A percentile compares a stretch with the other conserved stretches of the same genome.
Evolutionary conservation across 1,140 invertebrate species (phyloP).

Genomic region (Bradysia coprophila): DNA sequence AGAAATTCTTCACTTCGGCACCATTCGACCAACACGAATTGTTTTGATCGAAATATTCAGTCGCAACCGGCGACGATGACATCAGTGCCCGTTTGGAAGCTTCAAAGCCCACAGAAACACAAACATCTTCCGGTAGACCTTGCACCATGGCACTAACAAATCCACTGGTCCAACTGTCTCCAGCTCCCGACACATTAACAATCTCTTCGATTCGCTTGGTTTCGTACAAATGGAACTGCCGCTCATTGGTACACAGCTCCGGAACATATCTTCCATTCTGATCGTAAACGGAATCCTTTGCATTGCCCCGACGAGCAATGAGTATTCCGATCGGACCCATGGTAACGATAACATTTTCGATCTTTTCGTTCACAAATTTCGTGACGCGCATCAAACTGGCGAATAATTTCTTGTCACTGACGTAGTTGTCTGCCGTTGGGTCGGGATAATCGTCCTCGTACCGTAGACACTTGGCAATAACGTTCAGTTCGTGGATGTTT

Average conservation of each 20-base stretch:
- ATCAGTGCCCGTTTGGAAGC: constrained; percentile 30
- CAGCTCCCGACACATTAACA: constrained; percentile 41
- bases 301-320: constrained; percentile 17
- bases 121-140: constrained; percentile 24
- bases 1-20: too few species aligned
- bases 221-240: constrained; percentile 25
- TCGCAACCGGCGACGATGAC: constrained; percentile 28
- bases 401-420: constrained; percentile 8
- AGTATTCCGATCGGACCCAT: constrained; percentile 32
- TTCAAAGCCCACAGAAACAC: constrained; percentile 31
- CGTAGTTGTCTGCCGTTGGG: constrained; percentile 7
- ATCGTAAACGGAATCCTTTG: not conserved
- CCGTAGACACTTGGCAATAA: constrained; percentile 26
- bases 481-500: constrained; percentile 46
- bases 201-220: constrained; percentile 23
- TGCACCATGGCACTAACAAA: constrained; percentile 31
- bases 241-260: constrained; percentile 5
- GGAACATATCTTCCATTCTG: not conserved
- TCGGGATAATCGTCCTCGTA: constrained; percentile 2
- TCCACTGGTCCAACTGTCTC: constrained; percentile 41
- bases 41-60: constrained; percentile 9
- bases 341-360: constrained; percentile 36
- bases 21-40: not conserved
- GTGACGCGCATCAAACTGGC: constrained; percentile 11
- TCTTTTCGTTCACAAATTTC: constrained; percentile 9